phyloP scores from a whole-genome alignment of 2,113 vertebrate genomes.

The Triplophysa siluroides region DNA sequence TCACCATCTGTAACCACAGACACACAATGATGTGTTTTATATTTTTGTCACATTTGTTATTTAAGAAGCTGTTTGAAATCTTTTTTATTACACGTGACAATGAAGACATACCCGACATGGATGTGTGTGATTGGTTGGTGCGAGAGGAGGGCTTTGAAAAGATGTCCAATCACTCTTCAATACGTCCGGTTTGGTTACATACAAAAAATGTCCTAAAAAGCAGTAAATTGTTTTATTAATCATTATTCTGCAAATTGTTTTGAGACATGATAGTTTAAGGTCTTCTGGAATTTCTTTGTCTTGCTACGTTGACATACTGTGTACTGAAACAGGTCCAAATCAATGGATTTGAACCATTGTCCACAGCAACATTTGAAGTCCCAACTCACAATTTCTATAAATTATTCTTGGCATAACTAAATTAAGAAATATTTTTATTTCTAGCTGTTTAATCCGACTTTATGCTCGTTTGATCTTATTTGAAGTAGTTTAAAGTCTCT shows the following conservation, averaged over 20 bases:
- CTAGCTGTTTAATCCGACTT: too few species aligned
- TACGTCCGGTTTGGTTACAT: conserved; percentile 70
- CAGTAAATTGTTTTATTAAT: background rate
- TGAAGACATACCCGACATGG: conserved; percentile 70
- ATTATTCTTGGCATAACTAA: too few species aligned
- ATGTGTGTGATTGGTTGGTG: conserved; percentile 66
- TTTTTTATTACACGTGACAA: background rate
- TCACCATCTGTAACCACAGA: conserved; percentile 74
- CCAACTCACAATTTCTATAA: too few species aligned
- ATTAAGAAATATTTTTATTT: too few species aligned
- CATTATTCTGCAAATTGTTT: background rate
- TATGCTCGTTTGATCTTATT: too few species aligned
- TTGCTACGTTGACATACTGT: too few species aligned
- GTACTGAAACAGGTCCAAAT: too few species aligned
- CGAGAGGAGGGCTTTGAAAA: conserved; percentile 70
- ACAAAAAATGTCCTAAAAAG: conserved; percentile 73
- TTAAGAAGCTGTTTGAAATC: background rate
- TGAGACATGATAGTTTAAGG: background rate
- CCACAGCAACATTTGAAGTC: too few species aligned
- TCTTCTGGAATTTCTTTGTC: background rate
- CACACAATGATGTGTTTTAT: too few species aligned
- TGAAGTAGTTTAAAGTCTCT: too few species aligned
- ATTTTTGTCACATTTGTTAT: too few species aligned
- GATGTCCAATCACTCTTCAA: conserved; percentile 67
- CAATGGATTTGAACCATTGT: too few species aligned